Conservation (phyloP, 2,888 invertebrate genomes). For the Bimastos eiseni region DNA sequence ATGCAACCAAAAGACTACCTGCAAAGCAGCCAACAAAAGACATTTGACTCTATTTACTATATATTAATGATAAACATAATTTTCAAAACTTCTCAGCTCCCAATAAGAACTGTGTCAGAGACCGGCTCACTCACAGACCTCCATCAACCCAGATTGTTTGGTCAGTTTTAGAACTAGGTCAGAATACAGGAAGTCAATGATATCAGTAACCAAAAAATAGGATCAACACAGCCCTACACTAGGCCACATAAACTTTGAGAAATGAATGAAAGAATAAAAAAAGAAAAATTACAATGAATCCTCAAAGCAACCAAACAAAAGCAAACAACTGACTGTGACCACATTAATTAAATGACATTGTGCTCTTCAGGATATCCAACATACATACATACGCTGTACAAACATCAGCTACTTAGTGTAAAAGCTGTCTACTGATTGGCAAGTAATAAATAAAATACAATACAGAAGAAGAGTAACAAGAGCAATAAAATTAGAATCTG, state of each 20-base stretch:
- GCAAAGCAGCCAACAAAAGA: constrained; percentile 33
- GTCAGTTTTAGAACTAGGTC: background rate
- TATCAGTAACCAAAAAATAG: background rate
- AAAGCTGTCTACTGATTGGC: too few species aligned
- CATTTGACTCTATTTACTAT: background rate
- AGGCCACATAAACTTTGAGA: background rate
- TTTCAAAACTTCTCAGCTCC: too few species aligned
- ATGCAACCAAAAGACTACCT: constrained; percentile 60
- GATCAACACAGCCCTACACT: background rate
- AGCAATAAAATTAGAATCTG: background rate
- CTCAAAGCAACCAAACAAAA: too few species aligned
- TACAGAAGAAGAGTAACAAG: background rate
- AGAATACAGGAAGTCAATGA: background rate
- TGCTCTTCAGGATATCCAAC: background rate
- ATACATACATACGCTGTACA: too few species aligned
- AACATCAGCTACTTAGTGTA: too few species aligned
- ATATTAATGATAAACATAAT: background rate
- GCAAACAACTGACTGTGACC: background rate
- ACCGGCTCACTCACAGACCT: too few species aligned
- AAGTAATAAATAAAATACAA: too few species aligned
- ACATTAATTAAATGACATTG: background rate
- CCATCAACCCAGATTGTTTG: too few species aligned
- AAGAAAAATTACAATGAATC: background rate
- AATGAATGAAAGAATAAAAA: background rate
- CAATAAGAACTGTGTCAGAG: too few species aligned